Evolutionary conservation across 2,113 vertebrate genomes (phyloP), one percentile per base, ranked within the genome.

Genomic region (Albula glossodonta): DNA sequence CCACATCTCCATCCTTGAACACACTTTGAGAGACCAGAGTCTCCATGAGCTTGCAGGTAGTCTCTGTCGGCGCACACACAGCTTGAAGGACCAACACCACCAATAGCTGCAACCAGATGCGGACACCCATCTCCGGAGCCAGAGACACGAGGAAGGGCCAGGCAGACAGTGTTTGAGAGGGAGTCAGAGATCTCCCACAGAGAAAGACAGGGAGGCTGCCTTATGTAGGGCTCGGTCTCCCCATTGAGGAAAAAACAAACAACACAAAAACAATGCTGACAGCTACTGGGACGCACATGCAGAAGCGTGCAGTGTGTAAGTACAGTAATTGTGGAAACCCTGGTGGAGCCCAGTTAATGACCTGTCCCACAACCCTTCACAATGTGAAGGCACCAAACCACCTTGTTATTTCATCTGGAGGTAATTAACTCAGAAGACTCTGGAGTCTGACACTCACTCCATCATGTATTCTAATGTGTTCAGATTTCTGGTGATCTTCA

Each of bases 1-100:
- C 87, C 85, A 91, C 86, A 84, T 93, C 88, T 63, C 90, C 90
- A 17, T 88, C 86, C 70, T 85, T 92, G 86, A 91, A 92, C 80
- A 93, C 78, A 81, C 78, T 89, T 78, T 88, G 90, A 77, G 91
- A 89, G 51, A 90, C 66, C 63, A 88, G 89, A 25, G 88, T 91
- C 51, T 88, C 84, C 83, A 91, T 89, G 53, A 90, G 77, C 74
- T 80, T 63, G 80, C 93, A 93, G 78, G 83, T 13, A 10, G 87
- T 81, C 25, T 60, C 15, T 74, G 82, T 83, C 81, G 80, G 31
- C 13, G 78, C 79, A 53, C 79, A 56, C 52, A 83, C 85, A 12
- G 56, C 85, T 66, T 85, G 77, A 81, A 15, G 15, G 15, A 91
- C 81, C 82, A 89, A 89, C 51, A 89, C 78, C 63, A 89, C 48